Evolutionary conservation across 2,888 invertebrate species (phyloP), one percentile per base, ranked within the genome.

Genomic region (Drosophila rubida): DNA sequence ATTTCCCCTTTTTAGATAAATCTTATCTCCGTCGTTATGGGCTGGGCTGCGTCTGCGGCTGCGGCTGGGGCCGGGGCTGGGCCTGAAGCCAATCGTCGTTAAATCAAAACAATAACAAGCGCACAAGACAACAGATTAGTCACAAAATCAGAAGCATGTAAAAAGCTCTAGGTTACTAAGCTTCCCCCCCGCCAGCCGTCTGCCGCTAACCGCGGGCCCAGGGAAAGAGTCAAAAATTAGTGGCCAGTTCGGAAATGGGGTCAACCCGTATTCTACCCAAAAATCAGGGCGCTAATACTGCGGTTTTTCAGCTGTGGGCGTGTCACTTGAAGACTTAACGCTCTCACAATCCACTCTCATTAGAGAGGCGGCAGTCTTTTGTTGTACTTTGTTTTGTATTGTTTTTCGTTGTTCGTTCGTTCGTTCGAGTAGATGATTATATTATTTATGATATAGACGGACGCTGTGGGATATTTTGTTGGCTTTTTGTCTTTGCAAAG

Each of bases 11-110:
- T 42, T 19, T 19, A 71, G 63, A 68, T 71, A 75, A 63, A 75
- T 75, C 67, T 71, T 75, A 75, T 75, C 63, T 50, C 54, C 7
- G 13, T 16, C 8, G 16, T 60, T 45, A n/a, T 50, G 73, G 73
- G 69, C 59, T 69, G 59, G 60, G 66, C 60, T 27, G 19, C 19
- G 19, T 1, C 19, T 19, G 19, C 19, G 1, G 19, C 19, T 1
- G 19, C 7, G 13, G 73, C 19, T 19, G 19, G 59, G 60, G 66
- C 60, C 7, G 13, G 73, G 73, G 69, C 63, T 69, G 59, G 60
- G 66, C 60, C 44, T 27, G 50, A 30, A 57, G 39, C 53, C 66
- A 60, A 49, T 37, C 32, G 37, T 57, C 39, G 25, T 61, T 46
- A 45, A 53, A 35, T 39, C 55, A 39, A 46, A 32, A 57, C 32